These are phyloP conservation scores for Dyspetes luteomarginatus DNA, from an alignment of 2,888 invertebrate species.

Conservation along the genomic window DNA sequence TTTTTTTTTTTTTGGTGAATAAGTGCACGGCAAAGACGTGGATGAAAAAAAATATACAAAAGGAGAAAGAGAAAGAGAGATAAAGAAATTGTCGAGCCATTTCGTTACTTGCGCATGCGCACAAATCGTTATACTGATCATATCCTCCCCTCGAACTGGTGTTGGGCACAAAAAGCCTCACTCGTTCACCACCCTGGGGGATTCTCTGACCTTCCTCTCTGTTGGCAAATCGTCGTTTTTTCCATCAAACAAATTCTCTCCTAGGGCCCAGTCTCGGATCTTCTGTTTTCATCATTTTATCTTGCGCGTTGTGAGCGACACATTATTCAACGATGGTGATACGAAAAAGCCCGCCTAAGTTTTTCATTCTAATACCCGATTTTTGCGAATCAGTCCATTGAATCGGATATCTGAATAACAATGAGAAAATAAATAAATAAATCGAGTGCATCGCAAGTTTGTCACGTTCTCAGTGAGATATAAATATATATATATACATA, in stretches of 20 bases:
- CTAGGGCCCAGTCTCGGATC: not conserved
- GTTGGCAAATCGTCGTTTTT: not conserved
- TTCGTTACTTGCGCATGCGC: slow-evolving; percentile 38
- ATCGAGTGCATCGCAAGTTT: not conserved
- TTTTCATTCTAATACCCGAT: not conserved
- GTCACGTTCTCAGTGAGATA: not conserved
- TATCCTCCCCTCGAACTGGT: not conserved
- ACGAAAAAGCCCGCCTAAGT: not conserved
- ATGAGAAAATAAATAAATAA: not conserved
- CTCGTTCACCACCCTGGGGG: not conserved
- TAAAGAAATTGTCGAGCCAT: slow-evolving; percentile 21
- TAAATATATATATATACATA: not conserved
- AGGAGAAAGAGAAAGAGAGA: not conserved
- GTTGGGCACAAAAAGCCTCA: not conserved
- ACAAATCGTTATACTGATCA: slow-evolving; percentile 4
- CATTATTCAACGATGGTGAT: not conserved
- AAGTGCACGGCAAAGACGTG: not conserved
- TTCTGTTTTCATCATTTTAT: not conserved
- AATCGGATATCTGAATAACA: not conserved
- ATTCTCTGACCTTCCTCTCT: not conserved
- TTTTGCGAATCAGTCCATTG: not conserved
- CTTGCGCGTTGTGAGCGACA: not conserved
- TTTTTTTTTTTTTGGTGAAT: slow-evolving; percentile 23
- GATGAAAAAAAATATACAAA: not conserved
- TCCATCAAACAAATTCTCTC: no score